Evolutionary conservation across 2,888 invertebrate species (phyloP).

Genomic region (Troides oblongomaculatus): DNA sequence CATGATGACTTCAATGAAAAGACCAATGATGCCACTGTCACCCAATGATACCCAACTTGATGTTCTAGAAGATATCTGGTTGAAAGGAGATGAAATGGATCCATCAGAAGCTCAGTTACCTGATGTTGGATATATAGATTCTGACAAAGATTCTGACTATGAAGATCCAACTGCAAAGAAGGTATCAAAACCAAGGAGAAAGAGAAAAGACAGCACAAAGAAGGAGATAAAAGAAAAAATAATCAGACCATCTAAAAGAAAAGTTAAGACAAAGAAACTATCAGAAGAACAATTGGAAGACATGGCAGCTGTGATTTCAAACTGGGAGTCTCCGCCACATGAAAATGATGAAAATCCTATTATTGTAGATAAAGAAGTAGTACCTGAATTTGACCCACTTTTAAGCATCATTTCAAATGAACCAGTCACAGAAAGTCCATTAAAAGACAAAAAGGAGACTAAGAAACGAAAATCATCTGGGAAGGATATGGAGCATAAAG

Average conservation of each 20-base stretch:
- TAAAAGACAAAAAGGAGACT: slow-evolving; percentile 46
- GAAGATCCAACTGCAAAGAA: slow-evolving; percentile 54
- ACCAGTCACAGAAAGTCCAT: not conserved
- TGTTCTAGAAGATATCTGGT: slow-evolving; percentile 88
- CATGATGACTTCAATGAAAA: slow-evolving; percentile 75
- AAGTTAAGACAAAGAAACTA: slow-evolving; percentile 59
- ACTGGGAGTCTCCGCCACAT: slow-evolving; percentile 67
- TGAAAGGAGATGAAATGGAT: slow-evolving; percentile 89
- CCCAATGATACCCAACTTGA: slow-evolving; percentile 87
- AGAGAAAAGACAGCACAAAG: slow-evolving; percentile 49
- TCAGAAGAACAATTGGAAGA: slow-evolving; percentile 58
- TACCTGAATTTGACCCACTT: slow-evolving; percentile 37
- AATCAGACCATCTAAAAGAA: slow-evolving; percentile 35
- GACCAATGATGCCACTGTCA: slow-evolving; percentile 66
- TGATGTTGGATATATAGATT: slow-evolving; percentile 74
- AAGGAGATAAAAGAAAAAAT: slow-evolving; percentile 42
- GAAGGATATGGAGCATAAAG: slow-evolving; percentile 47
- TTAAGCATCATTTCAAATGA: slow-evolving; percentile 6
- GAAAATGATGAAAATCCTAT: slow-evolving; percentile 37
- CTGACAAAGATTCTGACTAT: slow-evolving; percentile 73
- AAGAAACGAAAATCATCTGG: slow-evolving; percentile 56
- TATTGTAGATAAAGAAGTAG: slow-evolving; percentile 39
- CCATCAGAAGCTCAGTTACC: slow-evolving; percentile 72
- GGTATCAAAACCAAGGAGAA: slow-evolving; percentile 48
- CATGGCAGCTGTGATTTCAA: slow-evolving; percentile 60